These are phyloP conservation scores for Mixornis gularis DNA, from an alignment of 2,113 vertebrate species.

Conservation along the genomic window DNA sequence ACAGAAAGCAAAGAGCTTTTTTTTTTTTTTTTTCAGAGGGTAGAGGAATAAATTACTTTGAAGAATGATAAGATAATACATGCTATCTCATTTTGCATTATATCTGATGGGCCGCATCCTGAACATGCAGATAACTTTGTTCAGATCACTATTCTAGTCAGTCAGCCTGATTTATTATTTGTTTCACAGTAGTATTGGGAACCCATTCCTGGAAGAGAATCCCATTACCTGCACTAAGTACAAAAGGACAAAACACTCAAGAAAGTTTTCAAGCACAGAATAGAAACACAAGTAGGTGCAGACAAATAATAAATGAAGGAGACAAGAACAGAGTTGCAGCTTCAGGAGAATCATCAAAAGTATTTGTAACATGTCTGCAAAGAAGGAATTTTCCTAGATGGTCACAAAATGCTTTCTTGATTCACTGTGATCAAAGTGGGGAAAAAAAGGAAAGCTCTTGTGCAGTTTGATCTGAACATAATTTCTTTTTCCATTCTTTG, in stretches of 20 bases:
- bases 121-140: not conserved
- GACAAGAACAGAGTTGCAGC: not conserved
- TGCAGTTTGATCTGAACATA: not conserved
- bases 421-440: not conserved
- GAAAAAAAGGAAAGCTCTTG: not conserved
- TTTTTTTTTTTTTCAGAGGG: not conserved
- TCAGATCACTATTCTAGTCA: not conserved
- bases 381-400: not conserved
- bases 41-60: conserved; percentile 15
- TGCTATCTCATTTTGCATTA: not conserved
- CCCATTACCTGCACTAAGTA: not conserved
- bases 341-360: not conserved
- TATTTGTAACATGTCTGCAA: not conserved
- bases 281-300: not conserved
- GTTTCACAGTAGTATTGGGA: not conserved
- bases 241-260: not conserved
- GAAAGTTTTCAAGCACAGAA: not conserved
- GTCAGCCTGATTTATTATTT: not conserved
- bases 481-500: not conserved
- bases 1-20: not conserved
- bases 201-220: not conserved
- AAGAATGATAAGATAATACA: not conserved
- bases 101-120: not conserved
- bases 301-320: not conserved
- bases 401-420: not conserved